These are phyloP conservation scores for Sciurus vulgaris DNA, from an alignment of 2,797 vertebrate genomes.

Conservation along the genomic window DNA sequence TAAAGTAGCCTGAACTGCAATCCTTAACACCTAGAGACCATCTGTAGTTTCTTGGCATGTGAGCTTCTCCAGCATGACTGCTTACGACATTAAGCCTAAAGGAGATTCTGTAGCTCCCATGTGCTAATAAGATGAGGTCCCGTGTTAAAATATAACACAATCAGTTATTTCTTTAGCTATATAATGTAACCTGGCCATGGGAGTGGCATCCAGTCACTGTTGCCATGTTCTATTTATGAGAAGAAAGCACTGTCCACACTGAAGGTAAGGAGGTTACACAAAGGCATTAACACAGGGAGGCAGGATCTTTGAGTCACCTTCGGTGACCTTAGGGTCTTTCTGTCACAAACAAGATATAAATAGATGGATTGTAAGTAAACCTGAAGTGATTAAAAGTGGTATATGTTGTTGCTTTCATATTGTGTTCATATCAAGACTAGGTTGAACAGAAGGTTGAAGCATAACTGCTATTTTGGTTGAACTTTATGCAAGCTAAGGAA, in stretches of 20 bases:
- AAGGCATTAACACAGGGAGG: background rate
- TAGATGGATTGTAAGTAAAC: background rate
- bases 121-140: background rate
- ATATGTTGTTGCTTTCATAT: conserved; percentile 5
- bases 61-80: background rate
- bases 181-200: background rate
- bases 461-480: background rate
- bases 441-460: background rate
- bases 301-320: background rate
- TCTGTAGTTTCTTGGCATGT: background rate
- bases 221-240: background rate
- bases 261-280: background rate
- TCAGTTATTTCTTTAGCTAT: background rate
- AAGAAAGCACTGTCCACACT: background rate
- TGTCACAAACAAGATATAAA: background rate
- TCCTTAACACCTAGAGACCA: background rate
- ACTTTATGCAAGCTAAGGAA: background rate
- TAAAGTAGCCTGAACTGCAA: background rate
- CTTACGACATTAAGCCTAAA: background rate
- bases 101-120: background rate
- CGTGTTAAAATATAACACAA: background rate
- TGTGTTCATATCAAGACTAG: background rate
- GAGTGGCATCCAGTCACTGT: background rate
- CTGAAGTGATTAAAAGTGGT: background rate
- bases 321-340: background rate